Conservation (phyloP, 2,888 invertebrate genomes). For the Diloba caeruleocephala region DNA sequence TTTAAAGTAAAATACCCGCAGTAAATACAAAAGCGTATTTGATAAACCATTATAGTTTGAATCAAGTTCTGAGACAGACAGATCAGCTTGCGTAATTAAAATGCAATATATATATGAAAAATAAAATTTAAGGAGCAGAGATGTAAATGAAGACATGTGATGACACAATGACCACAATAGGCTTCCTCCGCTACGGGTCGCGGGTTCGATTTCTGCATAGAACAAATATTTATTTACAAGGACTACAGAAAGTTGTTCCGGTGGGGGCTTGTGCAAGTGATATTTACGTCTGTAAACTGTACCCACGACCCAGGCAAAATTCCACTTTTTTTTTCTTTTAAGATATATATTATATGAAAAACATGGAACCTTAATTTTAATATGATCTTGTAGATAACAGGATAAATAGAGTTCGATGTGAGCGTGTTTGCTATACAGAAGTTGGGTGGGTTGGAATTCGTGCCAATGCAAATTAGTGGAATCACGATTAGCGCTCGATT, state of each 20-base stretch:
- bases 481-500: slow-evolving; percentile 84
- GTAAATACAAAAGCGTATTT: slow-evolving; percentile 26
- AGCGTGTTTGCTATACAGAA: slow-evolving; percentile 53
- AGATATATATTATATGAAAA: no score
- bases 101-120: slow-evolving; percentile 15
- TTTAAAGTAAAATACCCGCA: slow-evolving; percentile 11
- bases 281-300: no score
- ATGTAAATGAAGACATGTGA: slow-evolving; percentile 24
- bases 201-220: no score
- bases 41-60: slow-evolving; percentile 36
- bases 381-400: slow-evolving; percentile 32
- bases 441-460: slow-evolving; percentile 62
- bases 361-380: slow-evolving; percentile 36
- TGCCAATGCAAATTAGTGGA: slow-evolving; percentile 82
- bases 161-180: no score
- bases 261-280: no score
- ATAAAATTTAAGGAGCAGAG: slow-evolving; percentile 1
- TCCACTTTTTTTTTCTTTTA: no score
- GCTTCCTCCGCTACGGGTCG: no score
- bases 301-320: no score
- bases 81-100: slow-evolving; percentile 29
- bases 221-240: no score
- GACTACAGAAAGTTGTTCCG: no score
- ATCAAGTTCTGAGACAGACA: slow-evolving; percentile 9
- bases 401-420: slow-evolving; percentile 21